Evolutionary conservation across 92 coral and sea anemone genomes (phyloP).

Genomic region (Paramuricea clavata): DNA sequence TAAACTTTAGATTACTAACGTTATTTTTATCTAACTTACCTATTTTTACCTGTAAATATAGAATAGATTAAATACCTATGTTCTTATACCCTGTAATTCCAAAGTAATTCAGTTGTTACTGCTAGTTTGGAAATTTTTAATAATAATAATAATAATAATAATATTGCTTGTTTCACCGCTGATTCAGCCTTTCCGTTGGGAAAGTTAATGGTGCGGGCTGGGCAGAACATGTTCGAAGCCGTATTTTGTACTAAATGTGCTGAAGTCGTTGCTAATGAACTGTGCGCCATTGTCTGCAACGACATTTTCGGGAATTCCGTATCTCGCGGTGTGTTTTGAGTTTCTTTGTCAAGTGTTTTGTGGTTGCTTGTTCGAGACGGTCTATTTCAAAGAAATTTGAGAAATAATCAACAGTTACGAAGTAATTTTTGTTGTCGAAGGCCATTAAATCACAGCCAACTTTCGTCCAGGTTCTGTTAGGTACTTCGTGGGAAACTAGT

Average conservation of each 20-base stretch:
- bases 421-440: conserved; percentile 38
- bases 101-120: too few species aligned
- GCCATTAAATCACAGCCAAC: conserved; percentile 36
- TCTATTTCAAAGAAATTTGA: conserved; percentile 43
- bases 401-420: conserved; percentile 56
- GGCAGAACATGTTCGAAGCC: neutral
- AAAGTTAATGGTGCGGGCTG: neutral
- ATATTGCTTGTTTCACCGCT: neutral
- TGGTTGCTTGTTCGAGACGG: conserved; percentile 14
- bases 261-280: neutral
- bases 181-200: conserved; percentile 5
- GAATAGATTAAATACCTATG: too few species aligned
- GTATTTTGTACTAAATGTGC: neutral
- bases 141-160: too few species aligned
- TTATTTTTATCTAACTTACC: too few species aligned
- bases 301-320: neutral
- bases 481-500: conserved; percentile 43
- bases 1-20: too few species aligned
- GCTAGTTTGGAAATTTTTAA: too few species aligned
- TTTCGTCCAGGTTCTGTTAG: conserved; percentile 52
- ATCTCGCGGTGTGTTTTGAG: neutral
- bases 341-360: neutral
- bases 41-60: too few species aligned
- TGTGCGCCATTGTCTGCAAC: neutral
- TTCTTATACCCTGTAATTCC: too few species aligned